Conservation (phyloP, 2,113 vertebrate species). For the Phainopepla nitens region DNA sequence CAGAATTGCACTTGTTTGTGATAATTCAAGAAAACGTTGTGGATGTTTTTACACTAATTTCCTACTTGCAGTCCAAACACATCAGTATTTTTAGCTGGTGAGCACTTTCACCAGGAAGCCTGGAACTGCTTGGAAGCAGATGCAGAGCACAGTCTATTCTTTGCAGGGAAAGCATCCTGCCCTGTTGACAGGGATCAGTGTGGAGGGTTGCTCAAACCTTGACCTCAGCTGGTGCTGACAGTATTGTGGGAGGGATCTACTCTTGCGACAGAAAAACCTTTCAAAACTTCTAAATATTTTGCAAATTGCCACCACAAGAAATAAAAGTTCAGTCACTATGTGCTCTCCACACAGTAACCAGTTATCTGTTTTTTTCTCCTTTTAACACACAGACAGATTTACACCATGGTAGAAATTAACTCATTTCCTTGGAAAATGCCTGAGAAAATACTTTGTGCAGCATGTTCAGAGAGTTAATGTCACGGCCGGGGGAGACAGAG, state of each 20-base stretch:
- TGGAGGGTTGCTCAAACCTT: neutral
- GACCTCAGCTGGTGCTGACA: neutral
- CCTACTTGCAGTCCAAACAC: neutral
- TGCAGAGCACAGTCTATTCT: neutral
- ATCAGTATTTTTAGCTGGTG: neutral
- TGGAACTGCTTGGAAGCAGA: neutral
- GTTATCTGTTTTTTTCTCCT: neutral
- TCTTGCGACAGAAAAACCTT: neutral
- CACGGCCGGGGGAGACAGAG: no score
- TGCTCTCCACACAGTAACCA: neutral
- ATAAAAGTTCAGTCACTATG: neutral
- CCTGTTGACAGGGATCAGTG: neutral
- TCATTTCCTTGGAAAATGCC: neutral
- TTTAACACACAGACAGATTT: neutral
- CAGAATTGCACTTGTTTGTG: neutral
- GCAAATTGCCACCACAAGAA: neutral
- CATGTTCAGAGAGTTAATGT: neutral
- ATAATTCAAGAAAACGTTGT: neutral
- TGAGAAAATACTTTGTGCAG: neutral
- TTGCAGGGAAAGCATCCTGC: accelerated
- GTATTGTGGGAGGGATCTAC: neutral
- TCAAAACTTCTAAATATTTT: neutral
- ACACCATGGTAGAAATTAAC: neutral
- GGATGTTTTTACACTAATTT: neutral
- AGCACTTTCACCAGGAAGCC: neutral